These are phyloP conservation scores for Philopedon plagiatum DNA, from an alignment of 2,888 invertebrate species.

Conservation along the genomic window DNA sequence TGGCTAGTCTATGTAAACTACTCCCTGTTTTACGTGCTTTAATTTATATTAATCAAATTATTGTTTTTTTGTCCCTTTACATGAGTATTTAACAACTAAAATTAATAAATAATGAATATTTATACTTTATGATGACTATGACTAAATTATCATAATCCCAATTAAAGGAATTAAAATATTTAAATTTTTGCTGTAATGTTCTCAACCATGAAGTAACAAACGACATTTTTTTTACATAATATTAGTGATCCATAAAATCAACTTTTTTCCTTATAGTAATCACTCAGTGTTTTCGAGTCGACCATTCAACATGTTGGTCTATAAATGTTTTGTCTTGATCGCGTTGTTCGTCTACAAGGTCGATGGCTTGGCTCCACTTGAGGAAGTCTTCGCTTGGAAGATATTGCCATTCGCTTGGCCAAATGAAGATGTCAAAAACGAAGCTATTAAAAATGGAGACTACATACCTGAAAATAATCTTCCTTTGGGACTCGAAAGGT, in stretches of 20 bases:
- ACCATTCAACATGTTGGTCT: slow-evolving; percentile 28
- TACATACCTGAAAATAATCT: slow-evolving; percentile 79
- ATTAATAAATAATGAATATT: no score
- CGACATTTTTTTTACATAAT: neutral
- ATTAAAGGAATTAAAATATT: neutral
- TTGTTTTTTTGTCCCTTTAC: no score
- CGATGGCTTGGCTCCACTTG: slow-evolving; percentile 58
- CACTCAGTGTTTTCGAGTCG: slow-evolving; percentile 6
- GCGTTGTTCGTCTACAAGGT: slow-evolving; percentile 57
- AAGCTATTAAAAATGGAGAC: slow-evolving; percentile 75
- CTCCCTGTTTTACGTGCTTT: no score
- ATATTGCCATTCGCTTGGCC: slow-evolving; percentile 79
- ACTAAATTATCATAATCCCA: neutral
- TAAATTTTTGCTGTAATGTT: neutral
- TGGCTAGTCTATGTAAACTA: no score
- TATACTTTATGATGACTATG: no score
- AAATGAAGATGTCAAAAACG: slow-evolving; percentile 72
- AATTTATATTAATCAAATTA: no score
- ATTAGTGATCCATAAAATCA: neutral
- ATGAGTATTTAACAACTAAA: no score
- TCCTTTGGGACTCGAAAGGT: slow-evolving; percentile 79
- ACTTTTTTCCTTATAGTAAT: neutral
- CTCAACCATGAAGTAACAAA: neutral
- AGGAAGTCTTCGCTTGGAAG: slow-evolving; percentile 76
- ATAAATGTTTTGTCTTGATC: slow-evolving; percentile 19